Evolutionary conservation across 2,797 vertebrate genomes (phyloP).

Genomic region (Lithobates pipiens): DNA sequence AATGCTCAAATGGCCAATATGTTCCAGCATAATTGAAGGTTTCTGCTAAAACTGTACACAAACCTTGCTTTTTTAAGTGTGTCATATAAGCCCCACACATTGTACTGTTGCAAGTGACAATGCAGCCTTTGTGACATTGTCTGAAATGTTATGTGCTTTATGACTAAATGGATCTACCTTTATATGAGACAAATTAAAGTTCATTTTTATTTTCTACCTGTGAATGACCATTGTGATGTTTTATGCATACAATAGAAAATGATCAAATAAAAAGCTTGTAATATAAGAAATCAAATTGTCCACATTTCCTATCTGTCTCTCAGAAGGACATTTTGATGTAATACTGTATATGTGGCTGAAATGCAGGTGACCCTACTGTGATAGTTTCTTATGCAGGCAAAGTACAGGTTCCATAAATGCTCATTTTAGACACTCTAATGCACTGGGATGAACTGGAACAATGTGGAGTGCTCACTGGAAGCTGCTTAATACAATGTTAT

Average conservation of each 20-base stretch:
- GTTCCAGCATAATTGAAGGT: too few species aligned
- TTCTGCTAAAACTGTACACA: too few species aligned
- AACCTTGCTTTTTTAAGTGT: too few species aligned
- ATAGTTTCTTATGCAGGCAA: background rate
- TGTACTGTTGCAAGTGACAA: too few species aligned
- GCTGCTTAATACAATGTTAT: constrained; percentile 44
- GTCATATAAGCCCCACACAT: too few species aligned
- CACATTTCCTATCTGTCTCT: background rate
- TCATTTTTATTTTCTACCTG: background rate
- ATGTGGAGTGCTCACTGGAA: constrained; percentile 31
- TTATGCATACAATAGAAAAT: background rate
- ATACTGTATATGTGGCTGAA: constrained; percentile 2
- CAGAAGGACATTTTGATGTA: background rate
- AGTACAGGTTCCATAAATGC: background rate
- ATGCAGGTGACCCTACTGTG: background rate
- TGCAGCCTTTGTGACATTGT: too few species aligned
- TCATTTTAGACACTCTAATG: constrained; percentile 25
- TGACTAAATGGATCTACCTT: too few species aligned
- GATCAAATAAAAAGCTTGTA: background rate
- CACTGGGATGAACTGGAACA: constrained; percentile 24
- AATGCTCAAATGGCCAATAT: too few species aligned
- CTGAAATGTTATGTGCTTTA: too few species aligned
- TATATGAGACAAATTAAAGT: too few species aligned
- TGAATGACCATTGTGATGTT: background rate
- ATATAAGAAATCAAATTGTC: background rate